Evolutionary conservation across 2,113 vertebrate genomes (phyloP).

Genomic region (Anthoscopus minutus): DNA sequence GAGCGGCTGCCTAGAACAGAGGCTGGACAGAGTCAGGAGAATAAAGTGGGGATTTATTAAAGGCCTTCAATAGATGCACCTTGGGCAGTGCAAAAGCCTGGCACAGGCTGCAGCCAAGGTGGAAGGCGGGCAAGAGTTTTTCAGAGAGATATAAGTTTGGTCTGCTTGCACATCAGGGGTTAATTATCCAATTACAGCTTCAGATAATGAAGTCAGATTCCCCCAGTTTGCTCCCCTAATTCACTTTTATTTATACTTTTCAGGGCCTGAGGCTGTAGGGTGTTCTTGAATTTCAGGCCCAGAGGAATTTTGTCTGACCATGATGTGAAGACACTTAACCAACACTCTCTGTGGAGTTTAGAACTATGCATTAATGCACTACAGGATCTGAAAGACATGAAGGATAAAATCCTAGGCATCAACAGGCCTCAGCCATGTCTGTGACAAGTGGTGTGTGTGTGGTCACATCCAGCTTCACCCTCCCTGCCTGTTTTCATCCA

Average conservation of each 20-base stretch:
- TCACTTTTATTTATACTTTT: not conserved
- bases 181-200: not conserved
- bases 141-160: not conserved
- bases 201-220: not conserved
- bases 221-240: not conserved
- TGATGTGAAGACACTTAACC: not conserved
- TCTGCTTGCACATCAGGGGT: not conserved
- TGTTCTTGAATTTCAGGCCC: not conserved
- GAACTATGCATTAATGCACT: no score
- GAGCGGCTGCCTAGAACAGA: not conserved
- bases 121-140: rapidly evolving
- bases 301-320: not conserved
- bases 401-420: not conserved
- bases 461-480: rapidly evolving
- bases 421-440: rapidly evolving
- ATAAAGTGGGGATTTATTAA: not conserved
- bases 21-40: no score
- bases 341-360: not conserved
- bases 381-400: not conserved
- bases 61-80: not conserved
- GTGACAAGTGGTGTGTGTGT: rapidly evolving
- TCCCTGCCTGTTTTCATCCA: no score
- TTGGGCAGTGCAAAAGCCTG: not conserved
- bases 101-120: not conserved
- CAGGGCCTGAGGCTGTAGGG: not conserved